Evolutionary conservation across 2,888 invertebrate genomes (phyloP), one percentile per base, ranked within the genome.

Genomic region (Cataglyphis rosenhaueri): DNA sequence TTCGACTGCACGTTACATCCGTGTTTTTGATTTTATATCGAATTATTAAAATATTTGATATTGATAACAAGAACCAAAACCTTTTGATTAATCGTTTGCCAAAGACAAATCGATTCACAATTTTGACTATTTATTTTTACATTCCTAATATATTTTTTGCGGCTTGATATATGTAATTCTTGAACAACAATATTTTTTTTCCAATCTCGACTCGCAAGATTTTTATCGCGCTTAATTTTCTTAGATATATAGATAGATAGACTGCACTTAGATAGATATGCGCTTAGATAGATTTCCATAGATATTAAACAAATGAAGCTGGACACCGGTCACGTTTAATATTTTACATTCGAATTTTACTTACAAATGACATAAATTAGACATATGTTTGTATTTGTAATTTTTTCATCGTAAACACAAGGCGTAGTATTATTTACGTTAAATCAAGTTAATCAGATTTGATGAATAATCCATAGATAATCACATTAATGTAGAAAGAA

Each of bases 361-460:
- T 41, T 52, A 18, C 18, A 15, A 74, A 62, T 35, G 48, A 1
- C 18, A 41, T 29, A 41, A 55, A 29, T 41, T 52, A 48, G 35
- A 75, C 15, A 12, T 4, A 21, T 10, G 12, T 18, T 18, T 10
- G 6, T 18, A 18, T 29, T 25, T 6, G n/a, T n/a, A 18, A 75
- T 52, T 25, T 35, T 35, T 65, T 48, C 32, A n/a, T 1, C 21
- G 18, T 35, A 64, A 74, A 21, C 32, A 21, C 0, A 15, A 48
- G 8, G 18, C 18, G 25, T 65, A 75, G 0, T 64, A n/a, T 18
- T 25, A 32, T 18, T 35, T 57, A 70, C 15, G 10, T 55, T 29
- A 68, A 52, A 76, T 68, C 76, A 55, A 68, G 25, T 32, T 44
- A 41, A 32, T 78, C 10, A 57, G 10, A 21, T 15, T 21, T 32